A percentile compares a stretch with the other conserved stretches of the same genome.
Conservation (phyloP, 1,140 invertebrate species). For the Pseudomyrmex flavicornis region DNA sequence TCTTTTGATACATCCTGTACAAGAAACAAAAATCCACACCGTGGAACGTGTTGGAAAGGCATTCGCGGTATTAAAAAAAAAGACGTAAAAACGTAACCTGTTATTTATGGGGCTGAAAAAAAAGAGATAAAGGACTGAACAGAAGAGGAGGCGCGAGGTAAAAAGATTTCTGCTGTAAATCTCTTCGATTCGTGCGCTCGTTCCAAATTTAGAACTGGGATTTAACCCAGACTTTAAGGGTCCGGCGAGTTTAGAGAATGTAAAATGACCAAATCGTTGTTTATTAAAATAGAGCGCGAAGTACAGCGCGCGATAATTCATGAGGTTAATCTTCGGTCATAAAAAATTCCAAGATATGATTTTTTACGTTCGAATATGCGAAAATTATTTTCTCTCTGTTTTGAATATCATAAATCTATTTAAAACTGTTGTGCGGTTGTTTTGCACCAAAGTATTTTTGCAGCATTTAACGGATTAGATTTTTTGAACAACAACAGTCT, state of each 20-base stretch:
- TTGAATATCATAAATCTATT: not conserved
- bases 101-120: conserved; percentile 69
- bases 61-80: conserved; percentile 66
- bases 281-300: conserved; percentile 14
- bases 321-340: conserved; percentile 35
- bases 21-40: not conserved
- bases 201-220: conserved; percentile 73
- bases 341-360: not conserved
- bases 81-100: conserved; percentile 74
- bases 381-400: not conserved
- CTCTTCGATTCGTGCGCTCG: conserved; percentile 63
- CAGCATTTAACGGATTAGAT: too few species aligned
- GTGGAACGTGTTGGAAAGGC: conserved; percentile 21
- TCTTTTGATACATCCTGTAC: conserved; percentile 18
- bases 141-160: conserved; percentile 15
- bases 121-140: conserved; percentile 29
- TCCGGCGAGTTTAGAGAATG: not conserved
- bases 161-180: conserved; percentile 58
- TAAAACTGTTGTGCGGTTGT: too few species aligned
- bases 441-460: too few species aligned
- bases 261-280: conserved; percentile 11
- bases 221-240: conserved; percentile 49
- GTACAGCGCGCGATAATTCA: not conserved
- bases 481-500: too few species aligned
- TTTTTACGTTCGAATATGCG: not conserved